Conservation (phyloP, 1,140 invertebrate species). For the Tetramorium alpestre region DNA sequence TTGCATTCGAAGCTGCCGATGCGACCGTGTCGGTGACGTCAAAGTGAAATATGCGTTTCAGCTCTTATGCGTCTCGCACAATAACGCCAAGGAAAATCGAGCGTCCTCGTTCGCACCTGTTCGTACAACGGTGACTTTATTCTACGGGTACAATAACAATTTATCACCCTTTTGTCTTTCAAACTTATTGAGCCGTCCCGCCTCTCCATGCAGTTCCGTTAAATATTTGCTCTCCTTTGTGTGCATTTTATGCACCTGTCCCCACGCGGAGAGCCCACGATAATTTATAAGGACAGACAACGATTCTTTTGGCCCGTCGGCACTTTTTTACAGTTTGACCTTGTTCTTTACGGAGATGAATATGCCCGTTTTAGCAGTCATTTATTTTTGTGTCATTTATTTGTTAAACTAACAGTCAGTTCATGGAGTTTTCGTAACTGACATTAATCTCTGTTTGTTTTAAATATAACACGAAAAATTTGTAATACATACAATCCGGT, state of each 20-base stretch:
- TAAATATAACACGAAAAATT: background rate
- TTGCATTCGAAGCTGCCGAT: constrained; percentile 59
- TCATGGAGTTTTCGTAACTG: background rate
- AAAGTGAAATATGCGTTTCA: constrained; percentile 65
- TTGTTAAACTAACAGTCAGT: background rate
- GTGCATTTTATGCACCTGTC: constrained; percentile 57
- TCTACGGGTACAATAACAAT: constrained; percentile 56
- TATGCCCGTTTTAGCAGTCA: background rate
- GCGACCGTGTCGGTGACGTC: constrained; percentile 66
- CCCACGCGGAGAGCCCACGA: background rate
- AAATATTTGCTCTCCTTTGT: constrained; percentile 59
- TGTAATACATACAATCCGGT: background rate
- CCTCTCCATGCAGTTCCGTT: constrained; percentile 53
- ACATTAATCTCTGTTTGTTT: background rate
- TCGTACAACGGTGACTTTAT: constrained; percentile 64
- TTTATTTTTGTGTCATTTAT: constrained; percentile 33
- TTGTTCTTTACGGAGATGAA: constrained; percentile 31
- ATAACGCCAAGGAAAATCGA: constrained; percentile 59
- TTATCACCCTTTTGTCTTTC: constrained; percentile 70
- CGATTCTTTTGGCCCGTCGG: constrained; percentile 9
- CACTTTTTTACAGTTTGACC: constrained; percentile 42
- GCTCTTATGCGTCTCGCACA: constrained; percentile 57
- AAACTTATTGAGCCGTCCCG: constrained; percentile 54
- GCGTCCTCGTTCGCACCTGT: constrained; percentile 56
- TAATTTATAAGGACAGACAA: constrained; percentile 41